Conservation (phyloP, 2,797 vertebrate genomes). For the Atherinosoma microstoma region DNA sequence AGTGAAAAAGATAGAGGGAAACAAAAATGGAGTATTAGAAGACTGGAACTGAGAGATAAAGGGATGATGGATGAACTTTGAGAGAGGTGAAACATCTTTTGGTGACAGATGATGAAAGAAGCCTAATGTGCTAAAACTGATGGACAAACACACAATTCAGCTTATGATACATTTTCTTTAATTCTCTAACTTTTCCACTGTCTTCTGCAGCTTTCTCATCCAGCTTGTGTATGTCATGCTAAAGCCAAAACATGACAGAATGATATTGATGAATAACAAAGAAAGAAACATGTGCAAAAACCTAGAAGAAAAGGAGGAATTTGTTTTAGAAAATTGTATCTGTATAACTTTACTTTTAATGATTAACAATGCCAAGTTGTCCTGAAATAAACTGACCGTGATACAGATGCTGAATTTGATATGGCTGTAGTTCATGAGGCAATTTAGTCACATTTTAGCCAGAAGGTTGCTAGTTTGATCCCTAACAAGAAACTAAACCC, state of each 20-base stretch:
- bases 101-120: conserved; percentile 46
- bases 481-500: no score
- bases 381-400: background rate
- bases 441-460: no score
- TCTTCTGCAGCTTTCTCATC: conserved; percentile 10
- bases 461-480: no score
- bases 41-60: conserved; percentile 29
- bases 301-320: conserved; percentile 1
- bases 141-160: conserved; percentile 37
- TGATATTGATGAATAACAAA: conserved; percentile 2
- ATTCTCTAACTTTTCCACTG: conserved; percentile 2
- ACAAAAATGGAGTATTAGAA: conserved; percentile 4
- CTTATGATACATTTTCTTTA: conserved; percentile 18
- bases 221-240: conserved; percentile 5
- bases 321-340: conserved; percentile 16
- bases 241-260: conserved; percentile 11
- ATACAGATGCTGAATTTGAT: background rate
- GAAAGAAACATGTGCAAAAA: conserved; percentile 29
- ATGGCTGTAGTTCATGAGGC: background rate
- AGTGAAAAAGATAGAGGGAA: conserved; percentile 31
- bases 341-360: conserved; percentile 24
- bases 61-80: conserved; percentile 44
- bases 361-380: background rate
- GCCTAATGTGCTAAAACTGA: conserved; percentile 33
- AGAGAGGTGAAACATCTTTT: conserved; percentile 32